Evolutionary conservation across 2,888 invertebrate species (phyloP), one percentile per base, ranked within the genome.

Genomic region (Macrosiphum euphorbiae): DNA sequence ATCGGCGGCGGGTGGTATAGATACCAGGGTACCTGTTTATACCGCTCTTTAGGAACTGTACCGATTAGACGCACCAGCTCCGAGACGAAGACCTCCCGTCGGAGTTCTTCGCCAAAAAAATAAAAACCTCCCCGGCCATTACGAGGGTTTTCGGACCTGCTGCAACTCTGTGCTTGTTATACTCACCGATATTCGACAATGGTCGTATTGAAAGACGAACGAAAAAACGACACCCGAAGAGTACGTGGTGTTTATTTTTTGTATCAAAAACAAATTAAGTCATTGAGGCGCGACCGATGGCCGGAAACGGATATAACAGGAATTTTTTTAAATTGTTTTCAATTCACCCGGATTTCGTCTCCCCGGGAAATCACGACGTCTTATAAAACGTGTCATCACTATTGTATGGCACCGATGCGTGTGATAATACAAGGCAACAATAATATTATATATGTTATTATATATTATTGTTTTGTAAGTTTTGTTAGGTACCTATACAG

Each of bases 101-200:
- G 13, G 28, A 44, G 47, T 8, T 50, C 5, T 67, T 24, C 5
- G 88, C 13, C 24, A 47, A 55, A 41, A 85, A 91, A 67, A 47
- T n/a, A 7, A 5, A 7, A 44, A 44, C 44, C 35, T 13, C 55
- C n/a, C 28, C 8, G 13, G 89, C 84, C 55, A 84, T 92, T 92
- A 89, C 44, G 84, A 89, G 35, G 92, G 78, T 89, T 67, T 41
- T 58, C 16, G 52, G 88, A 52, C 26, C 91, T 16, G 26, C 50
- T 26, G 58, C 8, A 10, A 52, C 5, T 44, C 0, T 35, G 20
- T 3, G 28, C 28, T 44, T 44, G 4, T 20, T n/a, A n/a, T n/a
- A n/a, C n/a, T n/a, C n/a, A n/a, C n/a, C n/a, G n/a, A n/a, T n/a
- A 47, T 47, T 47, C 44, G 55, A 41, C 13, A 35, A 35, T 35